Conservation (phyloP, 2,888 invertebrate genomes). For the Agriotes lineatus region DNA sequence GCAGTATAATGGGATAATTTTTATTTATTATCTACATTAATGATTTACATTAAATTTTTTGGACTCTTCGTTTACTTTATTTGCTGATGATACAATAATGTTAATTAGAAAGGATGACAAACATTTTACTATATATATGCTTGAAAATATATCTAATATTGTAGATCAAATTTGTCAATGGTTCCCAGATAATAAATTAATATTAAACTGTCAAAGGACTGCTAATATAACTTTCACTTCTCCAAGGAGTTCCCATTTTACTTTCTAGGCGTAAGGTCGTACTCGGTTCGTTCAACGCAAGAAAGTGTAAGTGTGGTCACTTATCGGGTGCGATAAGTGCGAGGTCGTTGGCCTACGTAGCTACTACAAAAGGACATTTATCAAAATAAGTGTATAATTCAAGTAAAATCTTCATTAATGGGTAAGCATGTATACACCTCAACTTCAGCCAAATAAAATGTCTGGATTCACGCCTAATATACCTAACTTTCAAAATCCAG, state of each 20-base stretch:
- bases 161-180: too few species aligned
- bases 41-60: too few species aligned
- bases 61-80: too few species aligned
- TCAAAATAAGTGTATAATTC: conserved; percentile 1
- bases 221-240: too few species aligned
- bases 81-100: too few species aligned
- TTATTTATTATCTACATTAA: too few species aligned
- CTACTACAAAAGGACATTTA: conserved; percentile 1
- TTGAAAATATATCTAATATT: too few species aligned
- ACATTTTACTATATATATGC: too few species aligned
- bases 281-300: conserved; percentile 2
- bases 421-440: conserved; percentile 3
- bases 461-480: background rate
- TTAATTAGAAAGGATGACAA: too few species aligned
- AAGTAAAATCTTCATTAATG: conserved; percentile 5
- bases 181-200: too few species aligned
- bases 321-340: conserved; percentile 3
- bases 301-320: conserved; percentile 5
- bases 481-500: conserved; percentile 4
- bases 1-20: too few species aligned
- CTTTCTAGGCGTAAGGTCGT: conserved; percentile 2
- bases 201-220: too few species aligned
- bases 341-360: background rate
- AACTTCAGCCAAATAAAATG: background rate
- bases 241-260: conserved; percentile 8